Evolutionary conservation across 1,140 invertebrate genomes (phyloP), one percentile per base, ranked within the genome.

Genomic region (Alviniconcha marisindica): DNA sequence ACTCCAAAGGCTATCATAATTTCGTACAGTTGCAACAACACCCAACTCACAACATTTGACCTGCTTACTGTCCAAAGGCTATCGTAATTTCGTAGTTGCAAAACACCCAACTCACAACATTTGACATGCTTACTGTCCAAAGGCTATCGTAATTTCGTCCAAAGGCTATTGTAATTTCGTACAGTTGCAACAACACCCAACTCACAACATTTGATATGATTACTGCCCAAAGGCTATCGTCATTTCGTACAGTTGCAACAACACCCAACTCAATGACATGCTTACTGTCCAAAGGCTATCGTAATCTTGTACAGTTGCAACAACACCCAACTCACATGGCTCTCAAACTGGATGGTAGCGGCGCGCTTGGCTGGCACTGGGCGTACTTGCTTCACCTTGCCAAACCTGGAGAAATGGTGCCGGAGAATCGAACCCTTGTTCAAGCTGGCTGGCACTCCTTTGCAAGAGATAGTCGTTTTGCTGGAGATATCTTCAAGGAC

Each of bases 331-430:
- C 91, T 89, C 86, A 92, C 92, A 87, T 92, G 91, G 60, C 84
- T 87, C 48, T 85, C 80, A 84, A 92, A 92, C 78, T 90, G 87
- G 81, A 92, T 82, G 40, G 85, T 90, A 5, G 91, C 91, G 12
- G 83, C 66, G 28, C 74, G 82, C 73, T 90, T 91, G 0, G 44
- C 77, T 12, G 86, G 84, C 33, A 89, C 87, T 12, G 88, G 81
- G 42, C 84, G 88, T 18, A 91, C 82, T 63, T 84, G 85, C 5
- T 51, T 76, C 7, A 92, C 88, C 21, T 82, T 56, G 21, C 92
- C 92, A 88, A 86, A 92, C 63, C 86, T 86, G 14, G 83, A 84
- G 80, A 92, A 92, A 82, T 92, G 91, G 36, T 77, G 86, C 1
- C 80, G 79, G 18, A 92, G 83, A 31, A 79, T 51, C 7, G 78